Evolutionary conservation across 2,797 vertebrate genomes (phyloP).

Genomic region (Lycodopsis pacificus): DNA sequence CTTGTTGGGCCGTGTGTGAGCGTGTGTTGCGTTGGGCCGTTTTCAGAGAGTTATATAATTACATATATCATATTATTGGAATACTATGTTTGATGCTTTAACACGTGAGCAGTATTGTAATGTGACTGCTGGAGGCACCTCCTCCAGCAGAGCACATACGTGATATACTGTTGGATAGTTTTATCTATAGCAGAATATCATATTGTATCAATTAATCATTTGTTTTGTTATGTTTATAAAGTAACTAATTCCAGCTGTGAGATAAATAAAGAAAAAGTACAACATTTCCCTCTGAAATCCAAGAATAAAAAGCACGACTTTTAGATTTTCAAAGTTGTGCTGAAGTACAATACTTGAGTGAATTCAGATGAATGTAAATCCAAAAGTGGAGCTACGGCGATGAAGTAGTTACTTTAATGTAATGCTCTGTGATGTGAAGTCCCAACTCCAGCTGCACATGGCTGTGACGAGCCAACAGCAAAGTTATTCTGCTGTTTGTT

Average conservation of each 20-base stretch:
- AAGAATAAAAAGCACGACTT: neutral
- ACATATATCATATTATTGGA: neutral
- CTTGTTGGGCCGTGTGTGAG: neutral
- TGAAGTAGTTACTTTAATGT: too few relatives aligned
- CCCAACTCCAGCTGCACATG: neutral
- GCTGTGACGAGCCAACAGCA: neutral
- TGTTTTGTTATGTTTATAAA: neutral
- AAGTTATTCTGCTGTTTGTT: neutral
- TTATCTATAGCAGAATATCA: neutral
- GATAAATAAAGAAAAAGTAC: neutral
- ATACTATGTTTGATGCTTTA: neutral
- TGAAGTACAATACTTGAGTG: neutral
- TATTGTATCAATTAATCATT: neutral
- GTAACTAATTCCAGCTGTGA: neutral
- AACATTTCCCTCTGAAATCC: neutral
- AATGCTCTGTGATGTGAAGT: neutral
- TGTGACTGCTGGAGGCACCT: neutral
- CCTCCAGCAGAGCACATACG: neutral
- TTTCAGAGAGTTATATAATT: neutral
- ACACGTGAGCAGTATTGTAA: neutral
- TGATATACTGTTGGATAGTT: neutral
- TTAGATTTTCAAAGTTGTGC: neutral
- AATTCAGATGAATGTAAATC: neutral
- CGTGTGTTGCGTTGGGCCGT: too few relatives aligned
- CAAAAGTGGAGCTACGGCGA: neutral